Percentiles rank a stretch among this genome's conserved stretches.
Conservation (phyloP, 2,888 invertebrate genomes). For the Meghimatium bilineatum region DNA sequence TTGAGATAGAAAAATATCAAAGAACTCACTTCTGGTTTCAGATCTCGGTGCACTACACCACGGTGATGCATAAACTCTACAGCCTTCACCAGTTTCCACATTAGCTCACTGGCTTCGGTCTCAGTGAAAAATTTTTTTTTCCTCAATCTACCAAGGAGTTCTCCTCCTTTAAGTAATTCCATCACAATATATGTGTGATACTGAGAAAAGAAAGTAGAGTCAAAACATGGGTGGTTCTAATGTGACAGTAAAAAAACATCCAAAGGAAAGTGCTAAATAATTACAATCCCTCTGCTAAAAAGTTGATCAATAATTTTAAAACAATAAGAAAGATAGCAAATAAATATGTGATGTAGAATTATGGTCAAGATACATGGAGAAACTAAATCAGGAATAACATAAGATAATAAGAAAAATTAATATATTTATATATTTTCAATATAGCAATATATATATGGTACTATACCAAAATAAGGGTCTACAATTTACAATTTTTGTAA, state of each 20-base stretch:
- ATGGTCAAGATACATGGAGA: too few species aligned
- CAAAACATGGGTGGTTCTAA: background rate
- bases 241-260: background rate
- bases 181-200: conserved; percentile 92
- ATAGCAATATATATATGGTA: too few species aligned
- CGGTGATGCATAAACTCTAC: conserved; percentile 90
- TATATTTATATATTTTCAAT: too few species aligned
- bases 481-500: too few species aligned
- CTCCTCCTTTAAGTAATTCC: conserved; percentile 90
- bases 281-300: too few species aligned
- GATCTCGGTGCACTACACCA: conserved; percentile 92
- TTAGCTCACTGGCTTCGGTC: conserved; percentile 86
- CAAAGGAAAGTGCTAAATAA: background rate
- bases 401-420: too few species aligned
- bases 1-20: background rate
- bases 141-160: conserved; percentile 84
- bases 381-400: too few species aligned
- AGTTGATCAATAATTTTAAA: too few species aligned
- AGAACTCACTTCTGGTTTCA: conserved; percentile 91
- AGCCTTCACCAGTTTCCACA: conserved; percentile 89
- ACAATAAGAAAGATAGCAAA: too few species aligned
- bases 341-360: too few species aligned
- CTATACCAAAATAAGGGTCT: too few species aligned
- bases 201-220: conserved; percentile 75
- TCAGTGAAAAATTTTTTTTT: conserved; percentile 86